phyloP scores from a whole-genome alignment of 2,888 invertebrate genomes.

The Lycocerus yunnanus region DNA sequence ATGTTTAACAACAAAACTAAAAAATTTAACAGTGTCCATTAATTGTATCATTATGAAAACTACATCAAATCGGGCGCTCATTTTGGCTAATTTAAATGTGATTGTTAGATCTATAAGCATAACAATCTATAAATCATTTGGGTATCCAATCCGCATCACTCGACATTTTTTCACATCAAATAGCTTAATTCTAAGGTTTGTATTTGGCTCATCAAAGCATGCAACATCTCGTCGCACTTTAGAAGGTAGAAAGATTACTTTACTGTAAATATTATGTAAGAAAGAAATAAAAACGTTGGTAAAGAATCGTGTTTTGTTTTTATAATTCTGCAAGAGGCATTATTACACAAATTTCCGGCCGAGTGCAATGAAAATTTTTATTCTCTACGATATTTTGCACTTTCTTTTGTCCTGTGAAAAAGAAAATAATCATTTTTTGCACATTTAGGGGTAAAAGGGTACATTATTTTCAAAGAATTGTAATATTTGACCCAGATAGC shows the following conservation, averaged over 20 bases:
- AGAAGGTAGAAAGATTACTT: background rate
- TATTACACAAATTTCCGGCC: no score
- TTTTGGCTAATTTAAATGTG: background rate
- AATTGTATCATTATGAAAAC: background rate
- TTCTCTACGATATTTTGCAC: no score
- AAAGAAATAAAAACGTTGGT: background rate
- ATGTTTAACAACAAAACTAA: background rate
- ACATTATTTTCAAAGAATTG: no score
- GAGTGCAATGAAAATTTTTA: no score
- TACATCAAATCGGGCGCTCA: background rate
- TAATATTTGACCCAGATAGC: no score
- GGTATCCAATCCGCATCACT: background rate
- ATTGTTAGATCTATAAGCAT: background rate
- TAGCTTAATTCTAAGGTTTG: background rate
- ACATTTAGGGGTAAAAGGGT: no score
- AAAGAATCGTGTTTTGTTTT: background rate
- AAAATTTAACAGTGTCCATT: background rate
- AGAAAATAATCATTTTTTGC: no score
- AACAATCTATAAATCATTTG: background rate
- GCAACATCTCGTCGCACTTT: background rate
- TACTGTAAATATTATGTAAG: background rate
- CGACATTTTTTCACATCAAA: background rate
- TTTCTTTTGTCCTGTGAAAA: no score
- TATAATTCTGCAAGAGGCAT: no score
- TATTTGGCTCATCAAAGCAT: background rate